Evolutionary conservation across 1,140 invertebrate genomes (phyloP), one percentile per base, ranked within the genome.

Genomic region (Atta cephalotes): DNA sequence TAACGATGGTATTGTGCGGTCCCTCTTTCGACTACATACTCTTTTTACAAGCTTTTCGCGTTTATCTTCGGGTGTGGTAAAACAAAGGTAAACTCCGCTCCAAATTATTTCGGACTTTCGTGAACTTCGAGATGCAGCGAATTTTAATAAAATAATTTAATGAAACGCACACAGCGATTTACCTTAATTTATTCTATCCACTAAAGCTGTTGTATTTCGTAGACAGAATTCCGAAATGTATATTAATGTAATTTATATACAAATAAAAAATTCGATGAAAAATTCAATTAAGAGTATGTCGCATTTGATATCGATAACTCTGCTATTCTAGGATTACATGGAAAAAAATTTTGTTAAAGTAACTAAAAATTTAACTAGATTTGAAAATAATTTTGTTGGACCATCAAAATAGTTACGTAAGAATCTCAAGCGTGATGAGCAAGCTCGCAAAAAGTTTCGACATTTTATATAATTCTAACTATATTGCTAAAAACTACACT

Each of bases 1-100:
- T 92, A 92, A 90, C 91, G 85, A 91, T 87, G 90, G 89, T 92
- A 93, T 93, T 94, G 93, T 81, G 86, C 25, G 25, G 39, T 91
- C 68, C 90, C 87, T 79, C 91, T 89, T 82, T 71, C 68, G 70
- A 68, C 78, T 80, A 87, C 88, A 89, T 92, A 76, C 70, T 39
- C 68, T 88, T 82, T 89, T 85, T 87, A 71, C 88, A 65, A 45
- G 9, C 31, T 76, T 21, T 79, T 81, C 77, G 66, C 88, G 77
- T 89, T 82, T 77, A 89, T 86, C 70, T 25, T 51, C 58, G 56
- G 56, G 56, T 51, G 25, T 70, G 28, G 28, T 45, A 14, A 76
- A 84, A 62, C 68, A 84, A 82, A 74, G 53, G 18, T 60, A 74
- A 84, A 72, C 51, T 49, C n/a, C 49, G 28, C 2, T 16, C 25